Base-by-base conservation (phyloP, 2,113 vertebrate genomes). In the Phrynosoma blainvillii region DNA sequence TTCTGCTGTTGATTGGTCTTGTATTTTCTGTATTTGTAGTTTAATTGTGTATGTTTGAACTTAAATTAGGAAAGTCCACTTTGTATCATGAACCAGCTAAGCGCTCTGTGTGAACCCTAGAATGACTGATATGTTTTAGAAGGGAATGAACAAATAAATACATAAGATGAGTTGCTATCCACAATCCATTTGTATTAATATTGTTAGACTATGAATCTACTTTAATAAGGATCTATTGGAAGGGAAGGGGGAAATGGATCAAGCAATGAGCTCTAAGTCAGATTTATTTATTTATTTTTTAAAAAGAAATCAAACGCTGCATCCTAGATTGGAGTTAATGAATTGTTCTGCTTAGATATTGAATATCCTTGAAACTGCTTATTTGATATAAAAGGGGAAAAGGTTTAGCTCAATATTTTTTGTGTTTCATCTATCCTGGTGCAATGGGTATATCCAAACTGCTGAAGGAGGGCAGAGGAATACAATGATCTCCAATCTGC, bases 361-460 rank as follows among this genome's bases (percentile, higher is more conserved):
- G 23, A 47, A 70, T 78, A 54, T 85, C 84, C n/a, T n/a, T 84
- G 13, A 90, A 42, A 25, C 13, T 14, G 12, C 5, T 65, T 13
- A 62, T 75, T 16, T 65, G 25, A 4, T 86, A 71, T 2, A 73
- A 12, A 66, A 52, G 74, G 79, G 77, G 21, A 77, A 54, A 18
- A 9, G 14, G 2, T 77, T 30, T 79, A 6, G 1, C 85, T 40
- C 83, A 23, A 84, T 84, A 1, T 62, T 3, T 0, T 2, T 4
- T 5, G 27, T 87, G 20, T 80, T 0, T 88, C 7, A 83, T 68
- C 18, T 66, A 70, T 10, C 5, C 87, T 87, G 76, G 85, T 56
- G 79, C 30, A 13, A 71, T 79, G 85, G 8, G n/a, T 65, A 56
- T 4, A 7, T 0, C 0, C 23, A 82, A 59, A 2, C 0, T 4